Conservation (phyloP, 1,140 invertebrate genomes). For the Mylabris phalerata region DNA sequence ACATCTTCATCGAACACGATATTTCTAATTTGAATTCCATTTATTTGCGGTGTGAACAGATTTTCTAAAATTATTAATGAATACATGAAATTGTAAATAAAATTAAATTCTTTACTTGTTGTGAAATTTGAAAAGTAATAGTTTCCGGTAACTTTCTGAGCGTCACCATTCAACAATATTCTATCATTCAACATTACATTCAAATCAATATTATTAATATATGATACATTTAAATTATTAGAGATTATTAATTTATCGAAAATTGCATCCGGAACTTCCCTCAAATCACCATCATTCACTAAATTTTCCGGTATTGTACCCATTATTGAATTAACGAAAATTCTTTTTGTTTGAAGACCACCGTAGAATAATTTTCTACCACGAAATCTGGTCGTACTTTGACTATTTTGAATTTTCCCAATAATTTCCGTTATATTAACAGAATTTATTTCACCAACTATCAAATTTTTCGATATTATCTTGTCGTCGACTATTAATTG, state of each 20-base stretch:
- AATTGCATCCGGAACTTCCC: conserved; percentile 22
- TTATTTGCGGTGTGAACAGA: conserved; percentile 23
- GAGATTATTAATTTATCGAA: conserved; percentile 27
- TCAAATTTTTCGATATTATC: neutral
- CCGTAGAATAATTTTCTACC: conserved; percentile 35
- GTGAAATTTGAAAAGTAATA: conserved; percentile 30
- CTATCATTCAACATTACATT: conserved; percentile 26
- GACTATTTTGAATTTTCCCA: conserved; percentile 12
- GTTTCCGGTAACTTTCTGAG: conserved; percentile 28
- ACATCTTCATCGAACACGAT: conserved; percentile 29
- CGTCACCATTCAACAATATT: conserved; percentile 19
- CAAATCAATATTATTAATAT: conserved; percentile 30
- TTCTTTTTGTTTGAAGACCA: conserved; percentile 28
- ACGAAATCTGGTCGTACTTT: too few species aligned
- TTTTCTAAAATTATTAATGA: conserved; percentile 4
- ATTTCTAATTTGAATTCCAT: conserved; percentile 28
- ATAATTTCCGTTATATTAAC: conserved; percentile 28
- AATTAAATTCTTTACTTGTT: neutral
- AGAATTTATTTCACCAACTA: conserved; percentile 7
- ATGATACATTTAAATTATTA: conserved; percentile 25
- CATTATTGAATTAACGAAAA: conserved; percentile 20
- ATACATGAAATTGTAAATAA: conserved; percentile 20
- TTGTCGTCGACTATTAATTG: neutral
- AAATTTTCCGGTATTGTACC: conserved; percentile 20
- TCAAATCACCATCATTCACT: conserved; percentile 21